Evolutionary conservation across 2,888 invertebrate genomes (phyloP).

Genomic region (Clistopyga incitator): DNA sequence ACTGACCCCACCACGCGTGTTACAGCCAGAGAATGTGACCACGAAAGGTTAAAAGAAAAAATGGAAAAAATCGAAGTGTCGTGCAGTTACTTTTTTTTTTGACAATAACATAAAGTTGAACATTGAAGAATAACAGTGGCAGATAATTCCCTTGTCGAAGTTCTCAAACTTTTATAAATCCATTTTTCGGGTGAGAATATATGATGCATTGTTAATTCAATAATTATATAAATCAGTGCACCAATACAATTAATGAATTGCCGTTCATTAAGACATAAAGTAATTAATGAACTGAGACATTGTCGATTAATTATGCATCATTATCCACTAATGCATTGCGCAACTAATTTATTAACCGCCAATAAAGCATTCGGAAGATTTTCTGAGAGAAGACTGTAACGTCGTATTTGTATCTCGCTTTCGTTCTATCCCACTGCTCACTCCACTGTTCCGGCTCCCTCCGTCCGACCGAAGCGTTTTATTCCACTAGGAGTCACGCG

Average conservation of each 20-base stretch:
- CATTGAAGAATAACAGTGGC: too few relatives aligned
- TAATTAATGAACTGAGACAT: background rate
- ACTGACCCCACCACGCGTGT: too few relatives aligned
- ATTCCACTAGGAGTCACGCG: conserved; percentile 48
- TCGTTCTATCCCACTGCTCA: background rate
- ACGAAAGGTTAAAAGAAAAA: too few relatives aligned
- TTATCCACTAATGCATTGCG: background rate
- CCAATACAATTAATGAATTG: background rate
- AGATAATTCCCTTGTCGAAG: too few relatives aligned
- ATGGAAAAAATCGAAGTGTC: too few relatives aligned
- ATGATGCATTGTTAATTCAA: background rate
- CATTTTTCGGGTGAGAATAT: too few relatives aligned
- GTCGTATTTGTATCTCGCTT: background rate
- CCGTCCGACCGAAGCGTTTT: conserved; percentile 43
- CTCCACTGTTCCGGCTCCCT: conserved; percentile 8
- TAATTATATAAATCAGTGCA: background rate
- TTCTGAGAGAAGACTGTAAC: conserved; percentile 1
- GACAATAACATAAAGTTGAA: too few relatives aligned
- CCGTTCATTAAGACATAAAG: background rate
- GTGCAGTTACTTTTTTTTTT: too few relatives aligned
- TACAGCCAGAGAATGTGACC: too few relatives aligned
- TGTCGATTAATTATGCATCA: background rate
- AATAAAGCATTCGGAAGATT: conserved; percentile 7
- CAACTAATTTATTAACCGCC: background rate
- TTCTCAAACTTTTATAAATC: too few relatives aligned